Percentiles rank a stretch among this genome's conserved stretches.
Conservation (phyloP, 1,140 invertebrate genomes). For the Atta cephalotes region DNA sequence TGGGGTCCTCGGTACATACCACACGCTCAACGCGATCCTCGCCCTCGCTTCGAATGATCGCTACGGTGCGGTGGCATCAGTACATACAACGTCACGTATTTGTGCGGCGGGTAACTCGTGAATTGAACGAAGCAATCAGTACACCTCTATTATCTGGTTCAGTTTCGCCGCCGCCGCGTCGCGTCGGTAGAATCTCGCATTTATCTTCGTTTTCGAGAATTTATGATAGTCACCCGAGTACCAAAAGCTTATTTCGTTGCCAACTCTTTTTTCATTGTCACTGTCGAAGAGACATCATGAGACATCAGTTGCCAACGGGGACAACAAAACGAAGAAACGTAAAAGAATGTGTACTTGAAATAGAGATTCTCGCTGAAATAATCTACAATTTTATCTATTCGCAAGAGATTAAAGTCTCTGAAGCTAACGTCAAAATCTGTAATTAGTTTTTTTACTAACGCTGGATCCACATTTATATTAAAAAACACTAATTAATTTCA, state of each 20-base stretch:
- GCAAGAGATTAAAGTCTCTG: not conserved
- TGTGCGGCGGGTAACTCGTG: slow-evolving; percentile 58
- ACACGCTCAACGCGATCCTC: slow-evolving; percentile 22
- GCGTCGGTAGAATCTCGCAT: slow-evolving; percentile 47
- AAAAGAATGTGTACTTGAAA: not conserved
- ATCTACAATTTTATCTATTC: not conserved
- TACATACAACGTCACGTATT: slow-evolving; percentile 62
- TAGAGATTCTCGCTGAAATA: slow-evolving; percentile 7
- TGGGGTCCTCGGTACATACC: slow-evolving; percentile 12
- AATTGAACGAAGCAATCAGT: slow-evolving; percentile 66
- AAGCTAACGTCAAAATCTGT: no score
- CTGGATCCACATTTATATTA: no score
- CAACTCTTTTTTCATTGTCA: slow-evolving; percentile 58
- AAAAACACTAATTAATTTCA: no score
- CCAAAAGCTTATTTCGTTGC: slow-evolving; percentile 61
- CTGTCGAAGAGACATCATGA: slow-evolving; percentile 65
- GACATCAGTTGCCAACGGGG: slow-evolving; percentile 29
- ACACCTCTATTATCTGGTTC: slow-evolving; percentile 60
- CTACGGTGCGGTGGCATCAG: slow-evolving; percentile 39
- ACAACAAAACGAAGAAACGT: slow-evolving; percentile 15
- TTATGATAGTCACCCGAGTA: slow-evolving; percentile 53
- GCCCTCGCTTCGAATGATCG: slow-evolving; percentile 49
- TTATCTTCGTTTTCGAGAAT: slow-evolving; percentile 65
- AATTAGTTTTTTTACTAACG: no score
- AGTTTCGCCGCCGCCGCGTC: slow-evolving; percentile 45